Percentiles rank a stretch among this genome's conserved stretches.
Evolutionary conservation across 2,797 vertebrate genomes (phyloP).

Genomic region (Pempheris klunzingeri): DNA sequence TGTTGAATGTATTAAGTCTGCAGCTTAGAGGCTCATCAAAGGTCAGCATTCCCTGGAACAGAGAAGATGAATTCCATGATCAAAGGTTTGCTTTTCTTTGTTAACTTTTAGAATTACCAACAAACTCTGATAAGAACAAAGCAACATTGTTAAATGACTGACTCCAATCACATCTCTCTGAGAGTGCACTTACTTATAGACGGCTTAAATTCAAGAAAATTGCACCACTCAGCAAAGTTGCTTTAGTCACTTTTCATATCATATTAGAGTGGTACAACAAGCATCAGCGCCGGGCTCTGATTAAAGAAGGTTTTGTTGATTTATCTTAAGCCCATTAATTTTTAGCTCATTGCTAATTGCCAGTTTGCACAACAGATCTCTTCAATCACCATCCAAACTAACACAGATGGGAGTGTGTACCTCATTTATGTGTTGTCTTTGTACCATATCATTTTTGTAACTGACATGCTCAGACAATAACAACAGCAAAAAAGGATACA

Average conservation of each 20-base stretch:
- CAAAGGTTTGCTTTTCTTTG: background rate
- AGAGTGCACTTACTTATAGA: conserved; percentile 20
- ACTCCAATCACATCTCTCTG: conserved; percentile 4
- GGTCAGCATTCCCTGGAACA: conserved; percentile 53
- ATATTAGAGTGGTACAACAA: too few relatives aligned
- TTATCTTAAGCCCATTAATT: conserved; percentile 6
- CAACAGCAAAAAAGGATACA: background rate
- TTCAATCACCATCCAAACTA: conserved; percentile 16
- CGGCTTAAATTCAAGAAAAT: conserved; percentile 4
- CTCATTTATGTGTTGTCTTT: too few relatives aligned
- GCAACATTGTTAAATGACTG: background rate
- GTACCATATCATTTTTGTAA: too few relatives aligned
- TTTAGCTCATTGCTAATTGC: conserved; percentile 2
- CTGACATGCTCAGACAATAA: background rate
- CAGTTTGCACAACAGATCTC: conserved; percentile 15
- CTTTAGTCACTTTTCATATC: too few relatives aligned
- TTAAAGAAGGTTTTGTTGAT: background rate
- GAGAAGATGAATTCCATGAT: conserved; percentile 47
- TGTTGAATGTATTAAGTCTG: conserved; percentile 8
- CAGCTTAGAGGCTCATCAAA: conserved; percentile 11
- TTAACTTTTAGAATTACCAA: background rate
- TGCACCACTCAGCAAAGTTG: background rate
- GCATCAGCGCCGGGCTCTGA: background rate
- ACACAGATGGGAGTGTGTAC: conserved; percentile 10
- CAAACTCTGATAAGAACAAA: conserved; percentile 1